Conservation (phyloP, 2,797 vertebrate species). For the Alectoris magna region DNA sequence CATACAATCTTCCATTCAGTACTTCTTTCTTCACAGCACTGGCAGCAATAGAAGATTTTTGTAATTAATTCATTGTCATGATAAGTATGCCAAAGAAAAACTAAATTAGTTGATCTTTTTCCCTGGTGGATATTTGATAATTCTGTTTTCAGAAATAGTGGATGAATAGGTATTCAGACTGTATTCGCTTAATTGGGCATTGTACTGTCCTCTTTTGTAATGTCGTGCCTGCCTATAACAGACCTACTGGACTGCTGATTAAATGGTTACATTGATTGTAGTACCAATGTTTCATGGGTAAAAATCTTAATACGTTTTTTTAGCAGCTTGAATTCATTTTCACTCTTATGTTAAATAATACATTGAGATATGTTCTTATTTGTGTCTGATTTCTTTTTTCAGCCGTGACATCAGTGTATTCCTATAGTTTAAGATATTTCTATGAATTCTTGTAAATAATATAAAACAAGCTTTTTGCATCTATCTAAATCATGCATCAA, state of each 20-base stretch:
- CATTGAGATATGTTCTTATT: neutral
- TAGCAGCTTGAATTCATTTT: conserved; percentile 21
- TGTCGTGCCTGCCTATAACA: conserved; percentile 71
- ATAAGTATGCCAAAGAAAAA: conserved; percentile 74
- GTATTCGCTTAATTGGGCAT: conserved; percentile 36
- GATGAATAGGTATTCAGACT: conserved; percentile 54
- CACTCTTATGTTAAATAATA: neutral
- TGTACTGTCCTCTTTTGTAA: conserved; percentile 66
- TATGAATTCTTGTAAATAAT: neutral
- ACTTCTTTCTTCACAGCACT: conserved; percentile 10
- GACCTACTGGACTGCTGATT: conserved; percentile 68
- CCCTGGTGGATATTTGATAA: conserved; percentile 56
- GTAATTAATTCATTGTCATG: conserved; percentile 41
- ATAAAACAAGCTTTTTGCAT: neutral
- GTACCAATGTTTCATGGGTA: conserved; percentile 55
- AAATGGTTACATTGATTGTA: conserved; percentile 66
- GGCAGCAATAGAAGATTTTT: conserved; percentile 59
- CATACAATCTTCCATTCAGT: neutral
- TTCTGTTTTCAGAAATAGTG: conserved; percentile 60
- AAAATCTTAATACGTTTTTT: conserved; percentile 56
- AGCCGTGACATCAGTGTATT: neutral
- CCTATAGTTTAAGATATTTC: neutral
- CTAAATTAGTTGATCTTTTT: conserved; percentile 41
- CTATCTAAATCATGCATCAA: neutral
- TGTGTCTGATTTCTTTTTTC: neutral